Base-by-base conservation (phyloP, 2,113 vertebrate species). In the Abramis brama region DNA sequence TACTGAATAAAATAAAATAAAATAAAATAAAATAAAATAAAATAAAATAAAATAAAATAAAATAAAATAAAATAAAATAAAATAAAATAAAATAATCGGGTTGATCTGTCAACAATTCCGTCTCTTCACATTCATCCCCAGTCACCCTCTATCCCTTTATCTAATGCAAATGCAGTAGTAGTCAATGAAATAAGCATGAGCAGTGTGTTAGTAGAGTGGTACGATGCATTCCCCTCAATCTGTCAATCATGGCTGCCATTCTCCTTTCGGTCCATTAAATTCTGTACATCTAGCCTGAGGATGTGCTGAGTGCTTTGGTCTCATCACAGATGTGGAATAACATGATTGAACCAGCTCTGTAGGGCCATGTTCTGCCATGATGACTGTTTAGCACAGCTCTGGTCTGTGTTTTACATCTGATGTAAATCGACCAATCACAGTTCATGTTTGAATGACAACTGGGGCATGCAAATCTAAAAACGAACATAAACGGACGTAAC, bases 211-310 rank as follows among this genome's bases (percentile, higher is more conserved):
- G n/a, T 43, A 25, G 68, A 83, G 57, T 59, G 21, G 13, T 74
- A 39, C 7, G 5, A n/a, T 17, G 39, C 39, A 45, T 64, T 59
- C 57, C 39, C 50, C n/a, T 55, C 33, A 45, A 33, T 70, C 68
- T 15, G 68, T 66, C 68, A 25, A 64, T 68, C 62, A 59, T n/a
- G 27, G 13, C 3, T 71, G 23, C 43, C 55, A 30, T 36, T 76
- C 55, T 86, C 55, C 78, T 39, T 39, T 30, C 17, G 23, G 62
- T 47, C 57, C 70, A 82, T 74, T 82, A 76, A 86, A 59, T 82
- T 45, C 55, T 23, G n/a, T 50, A 68, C 27, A 52, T 64, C 75
- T 68, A 27, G 55, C 62, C 27, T n/a, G 19, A 36, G 57, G 47
- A 13, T 47, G 15, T 74, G 47, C 36, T 27, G 73, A 75, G 70